Evolutionary conservation across 2,888 invertebrate species (phyloP), one percentile per base, ranked within the genome.

Genomic region (Rhabditophanes sp.): DNA sequence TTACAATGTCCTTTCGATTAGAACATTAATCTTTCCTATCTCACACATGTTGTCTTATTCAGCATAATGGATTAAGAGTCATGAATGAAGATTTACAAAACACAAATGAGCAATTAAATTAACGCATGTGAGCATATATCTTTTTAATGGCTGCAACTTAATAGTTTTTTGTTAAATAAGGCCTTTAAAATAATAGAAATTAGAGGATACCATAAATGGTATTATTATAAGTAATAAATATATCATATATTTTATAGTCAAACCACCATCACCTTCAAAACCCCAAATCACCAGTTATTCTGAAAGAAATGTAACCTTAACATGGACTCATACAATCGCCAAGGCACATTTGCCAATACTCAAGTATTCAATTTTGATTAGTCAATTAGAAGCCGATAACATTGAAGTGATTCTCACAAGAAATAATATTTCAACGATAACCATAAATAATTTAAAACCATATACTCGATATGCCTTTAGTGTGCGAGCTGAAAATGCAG

Each of bases 401-500:
- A 17, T 53, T 21, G 39, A 48, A 7, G 53, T 48, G 7, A 25
- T 48, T 11, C 31, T 49, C 15, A 50, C 48, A 12, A 43, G 41
- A 11, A 34, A 34, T 21, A 48, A 48, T 25, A 24, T 19, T 19
- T 53, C 48, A 19, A 48, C 34, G 6, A 26, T 24, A 1, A 25
- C 28, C 3, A 30, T 50, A 6, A 29, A 34, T 3, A 25, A 28
- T 3, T 33, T 48, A 7, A 22, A 37, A 19, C 53, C 48, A 17
- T 47, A 48, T 24, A 50, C 48, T n/a, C 35, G 38, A 22, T 48
- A 53, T 42, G 33, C 32, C 4, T 37, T 49, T 22, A 25, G 38
- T 30, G 53, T 60, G 11, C 43, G 58, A 3, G 58, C 54, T 2
- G 60, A 60, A 39, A 60, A 60, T 33, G 42, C 42, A 1, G 61